These are phyloP conservation scores for Sapajus apella DNA, from an alignment of 2,113 vertebrate genomes.

Conservation along the genomic window DNA sequence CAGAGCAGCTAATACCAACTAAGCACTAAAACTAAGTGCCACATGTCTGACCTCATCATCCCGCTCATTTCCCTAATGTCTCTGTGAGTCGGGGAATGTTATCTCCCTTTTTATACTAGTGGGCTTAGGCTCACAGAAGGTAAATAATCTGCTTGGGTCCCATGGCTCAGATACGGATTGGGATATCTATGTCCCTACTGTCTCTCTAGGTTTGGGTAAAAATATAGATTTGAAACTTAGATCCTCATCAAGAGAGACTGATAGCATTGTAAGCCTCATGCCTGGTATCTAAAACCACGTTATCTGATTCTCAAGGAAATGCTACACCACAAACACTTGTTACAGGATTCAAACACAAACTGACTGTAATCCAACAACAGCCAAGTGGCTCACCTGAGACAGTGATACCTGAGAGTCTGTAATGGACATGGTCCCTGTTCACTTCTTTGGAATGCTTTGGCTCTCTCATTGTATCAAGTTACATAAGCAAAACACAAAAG, in stretches of 20 bases:
- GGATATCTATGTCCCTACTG: no score
- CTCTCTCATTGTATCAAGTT: background rate
- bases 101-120: background rate
- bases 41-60: background rate
- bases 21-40: no score
- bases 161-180: accelerated
- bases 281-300: background rate
- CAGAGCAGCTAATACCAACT: background rate
- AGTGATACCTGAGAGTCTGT: accelerated
- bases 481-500: accelerated
- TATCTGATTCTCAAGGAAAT: background rate
- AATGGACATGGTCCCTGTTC: accelerated
- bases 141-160: background rate
- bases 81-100: accelerated
- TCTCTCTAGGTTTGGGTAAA: background rate
- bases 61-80: accelerated
- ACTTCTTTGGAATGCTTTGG: accelerated
- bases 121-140: background rate
- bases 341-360: background rate
- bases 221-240: background rate
- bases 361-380: background rate
- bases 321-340: background rate
- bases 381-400: accelerated
- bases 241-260: background rate
- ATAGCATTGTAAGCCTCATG: background rate